Evolutionary conservation across 2,888 invertebrate species (phyloP).

Genomic region (Melanargia galathea): DNA sequence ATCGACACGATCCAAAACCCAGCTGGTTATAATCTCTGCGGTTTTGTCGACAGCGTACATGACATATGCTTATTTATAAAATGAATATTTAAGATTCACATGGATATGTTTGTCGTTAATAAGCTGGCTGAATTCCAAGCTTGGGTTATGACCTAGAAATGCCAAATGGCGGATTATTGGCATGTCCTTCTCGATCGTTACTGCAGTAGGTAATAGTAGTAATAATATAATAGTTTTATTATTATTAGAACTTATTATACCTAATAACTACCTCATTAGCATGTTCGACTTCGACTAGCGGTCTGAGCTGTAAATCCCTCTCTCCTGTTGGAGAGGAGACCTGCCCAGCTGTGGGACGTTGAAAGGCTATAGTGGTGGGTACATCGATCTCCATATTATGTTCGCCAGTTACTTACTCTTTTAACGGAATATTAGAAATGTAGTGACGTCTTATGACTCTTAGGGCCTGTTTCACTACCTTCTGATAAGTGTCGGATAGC

Average conservation of each 20-base stretch:
- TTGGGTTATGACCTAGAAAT: slow-evolving; percentile 19
- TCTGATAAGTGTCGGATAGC: too few species aligned
- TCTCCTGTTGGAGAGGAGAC: too few species aligned
- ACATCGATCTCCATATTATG: neutral
- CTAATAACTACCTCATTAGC: too few species aligned
- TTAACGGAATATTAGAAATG: too few species aligned
- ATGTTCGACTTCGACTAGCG: too few species aligned
- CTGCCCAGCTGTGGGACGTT: too few species aligned
- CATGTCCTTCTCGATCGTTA: slow-evolving; percentile 22
- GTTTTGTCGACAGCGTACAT: neutral
- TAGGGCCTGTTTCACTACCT: too few species aligned
- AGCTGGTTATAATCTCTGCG: slow-evolving; percentile 6
- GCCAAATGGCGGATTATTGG: slow-evolving; percentile 30
- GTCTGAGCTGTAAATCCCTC: too few species aligned
- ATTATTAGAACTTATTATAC: too few species aligned
- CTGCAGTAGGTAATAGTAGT: neutral
- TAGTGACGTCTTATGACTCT: too few species aligned
- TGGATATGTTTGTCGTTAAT: slow-evolving; percentile 11
- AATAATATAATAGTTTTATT: neutral
- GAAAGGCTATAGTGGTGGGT: too few species aligned
- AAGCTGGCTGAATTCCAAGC: slow-evolving; percentile 31
- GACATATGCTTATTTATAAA: slow-evolving; percentile 24
- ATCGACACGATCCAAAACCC: neutral
- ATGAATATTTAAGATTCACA: slow-evolving; percentile 8
- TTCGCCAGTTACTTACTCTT: neutral